Evolutionary conservation across 2,113 vertebrate genomes (phyloP).

Genomic region (Leptosomus discolor): DNA sequence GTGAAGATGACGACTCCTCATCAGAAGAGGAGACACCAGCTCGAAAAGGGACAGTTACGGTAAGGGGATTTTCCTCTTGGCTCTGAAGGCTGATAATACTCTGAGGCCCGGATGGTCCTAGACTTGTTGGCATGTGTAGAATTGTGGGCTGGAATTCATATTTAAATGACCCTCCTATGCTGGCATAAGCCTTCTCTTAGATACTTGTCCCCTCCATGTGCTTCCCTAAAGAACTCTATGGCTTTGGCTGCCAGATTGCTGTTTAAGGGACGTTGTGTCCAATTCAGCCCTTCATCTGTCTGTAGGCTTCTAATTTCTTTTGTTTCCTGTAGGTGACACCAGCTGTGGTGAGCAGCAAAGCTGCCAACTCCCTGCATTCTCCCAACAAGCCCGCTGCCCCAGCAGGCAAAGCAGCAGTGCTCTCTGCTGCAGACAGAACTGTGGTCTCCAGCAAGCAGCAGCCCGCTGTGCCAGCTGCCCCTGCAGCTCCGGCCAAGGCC

Average conservation of each 20-base stretch:
- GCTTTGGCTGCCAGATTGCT: not conserved
- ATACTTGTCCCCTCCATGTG: not conserved
- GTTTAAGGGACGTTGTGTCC: not conserved
- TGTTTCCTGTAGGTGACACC: constrained; percentile 50
- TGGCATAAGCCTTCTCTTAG: not conserved
- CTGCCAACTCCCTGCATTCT: constrained; percentile 43
- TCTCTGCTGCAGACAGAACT: not conserved
- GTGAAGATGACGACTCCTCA: constrained; percentile 56
- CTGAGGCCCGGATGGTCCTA: not conserved
- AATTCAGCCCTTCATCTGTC: not conserved
- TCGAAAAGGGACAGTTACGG: not conserved
- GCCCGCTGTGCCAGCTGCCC: not conserved
- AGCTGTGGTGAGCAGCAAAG: constrained; percentile 9
- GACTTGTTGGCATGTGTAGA: not conserved
- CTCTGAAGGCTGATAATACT: not conserved
- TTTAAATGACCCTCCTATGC: not conserved
- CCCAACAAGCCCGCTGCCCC: not conserved
- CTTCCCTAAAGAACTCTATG: not conserved
- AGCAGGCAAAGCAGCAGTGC: not conserved
- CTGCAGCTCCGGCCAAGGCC: not conserved
- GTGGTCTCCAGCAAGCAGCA: not conserved
- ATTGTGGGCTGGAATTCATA: not conserved
- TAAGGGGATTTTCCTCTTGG: not conserved
- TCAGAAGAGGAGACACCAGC: constrained; percentile 40
- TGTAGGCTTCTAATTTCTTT: not conserved